Evolutionary conservation across 2,888 invertebrate species (phyloP).

Genomic region (Netelia melanura): DNA sequence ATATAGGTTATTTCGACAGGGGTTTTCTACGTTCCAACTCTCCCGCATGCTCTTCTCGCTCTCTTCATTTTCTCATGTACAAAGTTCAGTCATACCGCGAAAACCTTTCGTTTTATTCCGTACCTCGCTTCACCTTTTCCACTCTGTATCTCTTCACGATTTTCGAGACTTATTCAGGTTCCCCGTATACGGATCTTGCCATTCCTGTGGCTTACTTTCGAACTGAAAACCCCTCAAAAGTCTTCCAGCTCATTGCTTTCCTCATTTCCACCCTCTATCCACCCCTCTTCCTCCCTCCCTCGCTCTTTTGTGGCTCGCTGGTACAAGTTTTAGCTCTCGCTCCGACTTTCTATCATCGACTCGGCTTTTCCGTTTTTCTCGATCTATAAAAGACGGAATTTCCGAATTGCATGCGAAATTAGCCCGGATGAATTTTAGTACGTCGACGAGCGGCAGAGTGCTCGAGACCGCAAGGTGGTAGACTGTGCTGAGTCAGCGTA

Average conservation of each 20-base stretch:
- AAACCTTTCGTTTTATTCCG: conserved; percentile 49
- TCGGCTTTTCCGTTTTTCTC: conserved; percentile 33
- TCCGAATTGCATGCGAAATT: conserved; percentile 52
- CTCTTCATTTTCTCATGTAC: conserved; percentile 16
- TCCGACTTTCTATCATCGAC: conserved; percentile 27
- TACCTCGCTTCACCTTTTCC: not conserved
- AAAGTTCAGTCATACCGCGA: conserved; percentile 37
- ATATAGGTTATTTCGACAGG: conserved; percentile 66
- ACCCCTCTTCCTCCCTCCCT: not conserved
- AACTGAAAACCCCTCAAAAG: conserved; percentile 46
- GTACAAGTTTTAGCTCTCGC: conserved; percentile 22
- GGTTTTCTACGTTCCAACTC: conserved; percentile 33
- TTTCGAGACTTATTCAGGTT: conserved; percentile 49
- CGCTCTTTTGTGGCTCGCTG: conserved; percentile 11
- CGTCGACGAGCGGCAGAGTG: conserved; percentile 45
- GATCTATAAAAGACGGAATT: conserved; percentile 45
- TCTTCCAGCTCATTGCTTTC: conserved; percentile 40
- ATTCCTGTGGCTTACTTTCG: conserved; percentile 26
- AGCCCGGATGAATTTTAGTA: conserved; percentile 48
- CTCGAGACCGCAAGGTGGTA: not conserved
- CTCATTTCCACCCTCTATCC: conserved; percentile 7
- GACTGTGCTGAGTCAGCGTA: conserved; percentile 16
- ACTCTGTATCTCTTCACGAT: conserved; percentile 34
- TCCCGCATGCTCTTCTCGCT: not conserved
- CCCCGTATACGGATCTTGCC: conserved; percentile 38